Evolutionary conservation across 2,888 invertebrate genomes (phyloP).

Genomic region (Macaria liturata): DNA sequence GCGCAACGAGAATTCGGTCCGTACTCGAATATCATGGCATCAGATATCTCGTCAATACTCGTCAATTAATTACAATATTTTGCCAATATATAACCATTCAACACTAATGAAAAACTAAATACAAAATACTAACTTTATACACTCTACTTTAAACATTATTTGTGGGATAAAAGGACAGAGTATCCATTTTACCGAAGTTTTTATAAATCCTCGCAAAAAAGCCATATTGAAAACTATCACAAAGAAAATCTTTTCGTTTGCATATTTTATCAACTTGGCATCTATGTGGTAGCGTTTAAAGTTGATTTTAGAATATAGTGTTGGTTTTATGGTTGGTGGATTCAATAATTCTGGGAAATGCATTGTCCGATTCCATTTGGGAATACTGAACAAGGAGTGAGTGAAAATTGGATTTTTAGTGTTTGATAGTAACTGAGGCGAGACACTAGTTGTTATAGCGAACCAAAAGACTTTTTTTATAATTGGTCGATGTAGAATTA

Average conservation of each 20-base stretch:
- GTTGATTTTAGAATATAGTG: conserved; percentile 1
- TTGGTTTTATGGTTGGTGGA: not conserved
- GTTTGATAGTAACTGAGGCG: not conserved
- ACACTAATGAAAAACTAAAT: too few species aligned
- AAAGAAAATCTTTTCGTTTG: conserved; percentile 11
- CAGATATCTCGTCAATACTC: too few species aligned
- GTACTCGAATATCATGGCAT: too few species aligned
- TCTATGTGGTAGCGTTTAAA: not conserved
- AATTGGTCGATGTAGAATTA: too few species aligned
- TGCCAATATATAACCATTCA: too few species aligned
- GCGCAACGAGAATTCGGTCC: too few species aligned
- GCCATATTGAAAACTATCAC: conserved; percentile 19
- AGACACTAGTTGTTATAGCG: too few species aligned
- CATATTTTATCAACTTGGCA: not conserved
- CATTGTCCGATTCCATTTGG: conserved; percentile 13
- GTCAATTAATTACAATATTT: too few species aligned
- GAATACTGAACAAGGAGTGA: conserved; percentile 2
- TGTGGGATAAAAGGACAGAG: too few species aligned
- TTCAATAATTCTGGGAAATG: conserved; percentile 14
- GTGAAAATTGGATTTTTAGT: conserved; percentile 8
- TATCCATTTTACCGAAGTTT: not conserved
- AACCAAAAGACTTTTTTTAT: too few species aligned
- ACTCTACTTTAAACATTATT: too few species aligned
- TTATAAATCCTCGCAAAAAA: not conserved
- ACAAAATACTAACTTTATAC: too few species aligned